Evolutionary conservation across 53 echinoderm and acorn worm genomes (phyloP), one percentile per base, ranked within the genome.

Genomic region (Actinopyga echinites): DNA sequence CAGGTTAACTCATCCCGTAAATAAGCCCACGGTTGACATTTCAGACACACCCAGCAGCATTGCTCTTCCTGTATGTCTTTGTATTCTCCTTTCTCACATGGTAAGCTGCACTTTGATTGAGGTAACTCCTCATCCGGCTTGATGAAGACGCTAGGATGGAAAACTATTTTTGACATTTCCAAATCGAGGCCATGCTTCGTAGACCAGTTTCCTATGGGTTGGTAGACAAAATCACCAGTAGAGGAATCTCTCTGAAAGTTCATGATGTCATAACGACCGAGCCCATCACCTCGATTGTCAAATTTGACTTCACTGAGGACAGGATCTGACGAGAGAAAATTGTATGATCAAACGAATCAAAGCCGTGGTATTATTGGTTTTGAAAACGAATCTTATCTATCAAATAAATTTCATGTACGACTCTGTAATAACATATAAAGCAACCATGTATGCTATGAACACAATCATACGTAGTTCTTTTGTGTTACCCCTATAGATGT

Each of bases 221-320:
- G 69, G 82, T 99, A 99, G 0, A 64, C 55, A 63, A 89, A 99
- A 12, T 85, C 69, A 21, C 88, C 74, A 8, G 69, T 71, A 20
- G 59, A 79, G 25, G 82, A 64, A 44, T 83, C 28, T 12, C 87
- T 83, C 26, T 88, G 91, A 49, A 84, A 99, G 78, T 95, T 99
- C 91, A 99, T 92, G 79, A 99, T 83, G 89, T 99, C 94, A 77
- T 99, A 99, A 8, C 99, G 92, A 23, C 99, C 99, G 1, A 92
- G 85, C 28, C 99, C 99, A 44, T 95, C 94, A 5, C 99, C 99
- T 20, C 87, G 91, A 30, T 88, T 65, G 59, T 99, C 99, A 67
- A 99, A 99, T 24, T 92, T 82, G 28, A 99, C 99, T 21, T 87
- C 87, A 13, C 92, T 90, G 2, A 82, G 83, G 19, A 91, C 80